phyloP scores from a whole-genome alignment of 1,140 invertebrate species.

The Euura saliciscinereae region DNA sequence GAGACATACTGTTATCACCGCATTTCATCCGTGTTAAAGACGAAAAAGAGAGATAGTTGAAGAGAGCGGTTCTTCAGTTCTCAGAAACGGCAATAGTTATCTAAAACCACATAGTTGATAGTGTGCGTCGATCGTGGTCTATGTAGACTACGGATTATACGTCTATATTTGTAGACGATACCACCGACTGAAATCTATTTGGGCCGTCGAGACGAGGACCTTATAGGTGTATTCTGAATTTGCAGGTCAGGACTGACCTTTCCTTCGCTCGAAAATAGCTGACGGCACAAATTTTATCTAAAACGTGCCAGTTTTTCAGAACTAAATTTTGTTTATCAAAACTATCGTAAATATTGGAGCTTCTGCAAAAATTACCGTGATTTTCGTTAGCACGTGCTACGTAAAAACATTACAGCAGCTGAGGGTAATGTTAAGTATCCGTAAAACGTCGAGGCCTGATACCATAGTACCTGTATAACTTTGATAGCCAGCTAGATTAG shows the following conservation, averaged over 20 bases:
- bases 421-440: neutral
- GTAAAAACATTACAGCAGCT: neutral
- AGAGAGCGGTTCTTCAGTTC: slow-evolving; percentile 22
- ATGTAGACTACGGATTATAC: slow-evolving; percentile 43
- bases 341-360: too few species aligned
- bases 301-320: too few species aligned
- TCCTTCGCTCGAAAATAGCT: neutral
- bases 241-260: slow-evolving; percentile 25
- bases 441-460: neutral
- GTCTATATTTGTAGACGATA: slow-evolving; percentile 46
- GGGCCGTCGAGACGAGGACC: neutral
- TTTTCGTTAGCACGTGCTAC: too few species aligned
- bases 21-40: too few species aligned
- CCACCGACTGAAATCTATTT: slow-evolving; percentile 25
- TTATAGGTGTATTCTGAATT: slow-evolving; percentile 19
- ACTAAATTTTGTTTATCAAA: too few species aligned
- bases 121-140: too few species aligned
- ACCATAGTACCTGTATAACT: too few species aligned
- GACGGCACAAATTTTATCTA: too few species aligned
- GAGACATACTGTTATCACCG: slow-evolving; percentile 30
- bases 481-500: neutral
- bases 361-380: too few species aligned
- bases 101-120: slow-evolving; percentile 9
- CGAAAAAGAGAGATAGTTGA: too few species aligned
- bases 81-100: slow-evolving; percentile 38